phyloP scores from a whole-genome alignment of 2,888 invertebrate species.

The Coremacera marginata region DNA sequence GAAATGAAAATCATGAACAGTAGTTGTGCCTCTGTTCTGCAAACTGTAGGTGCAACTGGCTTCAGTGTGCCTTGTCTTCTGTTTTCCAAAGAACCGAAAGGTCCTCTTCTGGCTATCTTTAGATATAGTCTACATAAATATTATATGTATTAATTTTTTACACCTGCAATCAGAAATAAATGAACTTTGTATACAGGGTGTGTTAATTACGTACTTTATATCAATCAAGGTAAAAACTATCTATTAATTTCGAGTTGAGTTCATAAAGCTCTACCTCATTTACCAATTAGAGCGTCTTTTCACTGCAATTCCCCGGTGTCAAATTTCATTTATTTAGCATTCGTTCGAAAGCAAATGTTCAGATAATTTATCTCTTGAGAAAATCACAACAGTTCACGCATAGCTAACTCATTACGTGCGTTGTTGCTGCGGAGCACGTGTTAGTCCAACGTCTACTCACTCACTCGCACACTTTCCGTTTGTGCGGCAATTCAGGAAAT shows the following conservation, averaged over 20 bases:
- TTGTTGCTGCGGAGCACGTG: neutral
- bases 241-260: constrained; percentile 3
- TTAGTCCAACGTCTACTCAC: neutral
- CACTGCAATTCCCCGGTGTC: no score
- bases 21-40: neutral
- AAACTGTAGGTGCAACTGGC: neutral
- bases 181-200: no score
- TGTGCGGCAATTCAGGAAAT: neutral
- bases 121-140: no score
- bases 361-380: constrained; percentile 37
- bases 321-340: no score
- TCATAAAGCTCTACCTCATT: constrained; percentile 22
- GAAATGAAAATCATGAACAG: constrained; percentile 33
- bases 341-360: neutral
- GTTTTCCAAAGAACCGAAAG: no score
- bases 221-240: constrained; percentile 20
- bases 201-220: neutral
- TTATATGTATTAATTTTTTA: no score
- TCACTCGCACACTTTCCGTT: neutral
- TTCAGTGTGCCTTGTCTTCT: no score
- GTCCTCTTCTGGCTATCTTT: no score
- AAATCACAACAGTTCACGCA: constrained; percentile 34
- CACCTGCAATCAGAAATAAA: no score
- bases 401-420: constrained; percentile 33
- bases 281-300: neutral